Evolutionary conservation across 2,888 invertebrate species (phyloP), one percentile per base, ranked within the genome.

Genomic region (Myopa tessellatipennis): DNA sequence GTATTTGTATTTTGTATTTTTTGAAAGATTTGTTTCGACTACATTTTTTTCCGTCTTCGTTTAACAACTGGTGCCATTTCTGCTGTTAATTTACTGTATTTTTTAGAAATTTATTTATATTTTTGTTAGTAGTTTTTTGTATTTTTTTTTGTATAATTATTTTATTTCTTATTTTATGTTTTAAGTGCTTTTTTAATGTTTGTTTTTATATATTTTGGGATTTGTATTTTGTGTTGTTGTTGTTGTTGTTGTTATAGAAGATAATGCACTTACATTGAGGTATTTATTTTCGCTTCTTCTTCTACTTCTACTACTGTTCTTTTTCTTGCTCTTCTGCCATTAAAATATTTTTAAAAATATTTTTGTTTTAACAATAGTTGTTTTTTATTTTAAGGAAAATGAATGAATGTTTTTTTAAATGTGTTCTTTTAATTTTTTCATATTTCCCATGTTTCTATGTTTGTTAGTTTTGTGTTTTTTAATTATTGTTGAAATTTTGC

Each of bases 251-350:
- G 77, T 71, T 73, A 81, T 84, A 83, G 83, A 85, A 85, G 84
- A 85, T 85, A 85, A 85, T 85, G 85, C 85, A 85, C 85, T 85
- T 85, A 84, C 84, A 84, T 83, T 85, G 85, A 85, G 85, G 84
- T 84, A 84, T 84, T 85, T 83, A 84, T 76, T 77, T 74, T 69
- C 61, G 36, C 71, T 70, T 69, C 71, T 74, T 70, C 36, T 77
- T 38, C 65, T 68, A 50, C 65, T 70, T 4, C 75, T 58, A 36
- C 38, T 65, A 16, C 36, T 2, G 26, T 26, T 26, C 26, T 26
- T 26, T 58, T 65, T 72, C 12, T 61, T 73, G 58, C 65, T 61
- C 40, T 50, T 73, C 73, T 65, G 10, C 3, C 36, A 58, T 38
- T 68, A 67, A 65, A 76, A 73, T 77, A 69, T 73, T 68, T 76